These are phyloP conservation scores for Lasius platythorax DNA, from an alignment of 2,888 invertebrate genomes.

Conservation along the genomic window DNA sequence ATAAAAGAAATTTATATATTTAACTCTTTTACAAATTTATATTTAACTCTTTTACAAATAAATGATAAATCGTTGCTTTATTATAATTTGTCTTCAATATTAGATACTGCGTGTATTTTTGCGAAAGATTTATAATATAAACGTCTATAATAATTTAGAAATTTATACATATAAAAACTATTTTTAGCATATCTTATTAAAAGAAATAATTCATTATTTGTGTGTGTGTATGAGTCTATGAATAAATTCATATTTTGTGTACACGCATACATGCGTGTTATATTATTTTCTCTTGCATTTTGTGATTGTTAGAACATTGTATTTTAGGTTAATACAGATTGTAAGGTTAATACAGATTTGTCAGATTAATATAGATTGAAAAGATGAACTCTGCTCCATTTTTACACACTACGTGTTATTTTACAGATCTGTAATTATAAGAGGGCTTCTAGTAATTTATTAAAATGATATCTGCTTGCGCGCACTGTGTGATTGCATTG, in stretches of 20 bases:
- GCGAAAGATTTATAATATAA: background rate
- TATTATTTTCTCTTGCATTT: conserved; percentile 7
- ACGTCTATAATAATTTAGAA: background rate
- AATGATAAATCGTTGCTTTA: background rate
- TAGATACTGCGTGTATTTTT: background rate
- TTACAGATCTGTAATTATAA: background rate
- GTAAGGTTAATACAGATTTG: no score
- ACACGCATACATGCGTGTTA: background rate
- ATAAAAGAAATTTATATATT: background rate
- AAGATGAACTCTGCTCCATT: background rate
- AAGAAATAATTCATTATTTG: background rate
- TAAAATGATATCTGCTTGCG: background rate
- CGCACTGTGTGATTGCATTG: background rate
- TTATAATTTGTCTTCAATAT: background rate
- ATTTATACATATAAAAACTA: background rate
- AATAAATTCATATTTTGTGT: background rate
- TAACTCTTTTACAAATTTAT: background rate
- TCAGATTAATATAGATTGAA: conserved; percentile 17
- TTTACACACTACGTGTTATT: background rate
- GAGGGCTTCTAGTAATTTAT: background rate
- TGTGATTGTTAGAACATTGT: background rate
- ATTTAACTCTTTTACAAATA: background rate
- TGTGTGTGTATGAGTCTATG: background rate
- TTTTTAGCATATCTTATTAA: background rate
- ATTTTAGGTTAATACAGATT: background rate